Percentiles rank a stretch among this genome's conserved stretches.
Conservation (phyloP, 1,140 invertebrate genomes). For the Thaumetopoea pityocampa region DNA sequence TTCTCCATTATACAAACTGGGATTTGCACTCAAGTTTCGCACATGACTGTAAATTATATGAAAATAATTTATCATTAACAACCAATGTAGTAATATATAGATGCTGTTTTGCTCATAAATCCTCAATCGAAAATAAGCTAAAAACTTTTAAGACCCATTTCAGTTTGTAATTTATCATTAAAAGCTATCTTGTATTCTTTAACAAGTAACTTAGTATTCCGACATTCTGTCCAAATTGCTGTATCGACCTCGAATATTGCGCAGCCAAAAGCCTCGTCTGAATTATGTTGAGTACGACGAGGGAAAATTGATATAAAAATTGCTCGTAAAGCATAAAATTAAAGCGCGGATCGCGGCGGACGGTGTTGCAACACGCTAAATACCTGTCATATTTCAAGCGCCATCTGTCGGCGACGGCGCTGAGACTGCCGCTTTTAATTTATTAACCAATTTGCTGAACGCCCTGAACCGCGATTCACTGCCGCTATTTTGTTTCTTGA, state of each 20-base stretch:
- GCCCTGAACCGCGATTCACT: constrained; percentile 49
- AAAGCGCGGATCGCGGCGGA: constrained; percentile 56
- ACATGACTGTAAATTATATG: no score
- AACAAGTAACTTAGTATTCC: constrained; percentile 15
- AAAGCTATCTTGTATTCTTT: constrained; percentile 16
- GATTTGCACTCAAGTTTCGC: no score
- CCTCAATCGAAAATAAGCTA: no score
- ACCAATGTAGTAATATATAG: no score
- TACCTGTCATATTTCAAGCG: constrained; percentile 71
- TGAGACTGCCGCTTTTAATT: constrained; percentile 71
- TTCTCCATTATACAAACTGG: no score
- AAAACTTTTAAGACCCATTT: constrained; percentile 10
- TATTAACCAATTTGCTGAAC: constrained; percentile 73
- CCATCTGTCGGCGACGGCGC: constrained; percentile 67
- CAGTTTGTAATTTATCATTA: constrained; percentile 11
- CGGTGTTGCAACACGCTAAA: constrained; percentile 71
- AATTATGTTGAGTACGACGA: constrained; percentile 55
- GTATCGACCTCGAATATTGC: constrained; percentile 36
- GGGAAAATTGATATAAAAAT: constrained; percentile 71
- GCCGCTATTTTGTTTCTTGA: constrained; percentile 65
- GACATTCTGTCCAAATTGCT: constrained; percentile 28
- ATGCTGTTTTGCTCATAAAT: no score
- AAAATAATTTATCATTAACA: no score
- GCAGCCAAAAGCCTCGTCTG: constrained; percentile 38
- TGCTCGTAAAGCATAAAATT: constrained; percentile 71